Conservation (phyloP, 2,888 invertebrate species). For the Gymnocheta viridis region DNA sequence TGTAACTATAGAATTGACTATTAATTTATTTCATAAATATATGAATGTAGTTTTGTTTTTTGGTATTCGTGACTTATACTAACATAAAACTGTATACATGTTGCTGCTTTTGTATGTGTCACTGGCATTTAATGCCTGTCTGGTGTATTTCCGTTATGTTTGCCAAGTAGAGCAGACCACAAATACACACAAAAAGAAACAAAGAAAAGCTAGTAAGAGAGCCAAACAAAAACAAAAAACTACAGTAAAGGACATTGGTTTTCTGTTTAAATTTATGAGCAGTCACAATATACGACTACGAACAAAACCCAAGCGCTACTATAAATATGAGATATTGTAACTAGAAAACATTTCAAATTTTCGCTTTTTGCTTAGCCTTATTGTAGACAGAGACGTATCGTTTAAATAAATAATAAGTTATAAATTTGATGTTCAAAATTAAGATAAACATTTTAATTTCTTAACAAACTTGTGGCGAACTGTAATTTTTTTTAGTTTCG, state of each 20-base stretch:
- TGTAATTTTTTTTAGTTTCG: too few relatives aligned
- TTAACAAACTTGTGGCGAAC: neutral
- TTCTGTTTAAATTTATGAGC: slow-evolving; percentile 68
- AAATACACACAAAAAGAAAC: slow-evolving; percentile 20
- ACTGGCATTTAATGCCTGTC: slow-evolving; percentile 66
- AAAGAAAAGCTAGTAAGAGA: slow-evolving; percentile 19
- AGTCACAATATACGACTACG: slow-evolving; percentile 54
- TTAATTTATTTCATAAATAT: slow-evolving; percentile 56
- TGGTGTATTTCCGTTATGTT: slow-evolving; percentile 67
- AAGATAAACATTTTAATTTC: neutral
- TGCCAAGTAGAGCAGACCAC: slow-evolving; percentile 66
- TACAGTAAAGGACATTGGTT: slow-evolving; percentile 66
- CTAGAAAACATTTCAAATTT: slow-evolving; percentile 43
- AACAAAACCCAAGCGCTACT: slow-evolving; percentile 20
- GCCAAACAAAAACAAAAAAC: slow-evolving; percentile 19
- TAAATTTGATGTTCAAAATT: neutral
- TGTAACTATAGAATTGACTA: slow-evolving; percentile 56
- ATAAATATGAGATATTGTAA: slow-evolving; percentile 33
- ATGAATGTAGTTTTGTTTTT: neutral
- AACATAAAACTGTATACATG: slow-evolving; percentile 28
- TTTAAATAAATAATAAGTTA: neutral
- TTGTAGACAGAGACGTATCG: slow-evolving; percentile 19
- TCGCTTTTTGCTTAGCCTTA: slow-evolving; percentile 2
- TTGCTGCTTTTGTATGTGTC: slow-evolving; percentile 57
- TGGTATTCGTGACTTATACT: neutral